Conservation (phyloP, 2,888 invertebrate species). For the Cephus pygmeus region DNA sequence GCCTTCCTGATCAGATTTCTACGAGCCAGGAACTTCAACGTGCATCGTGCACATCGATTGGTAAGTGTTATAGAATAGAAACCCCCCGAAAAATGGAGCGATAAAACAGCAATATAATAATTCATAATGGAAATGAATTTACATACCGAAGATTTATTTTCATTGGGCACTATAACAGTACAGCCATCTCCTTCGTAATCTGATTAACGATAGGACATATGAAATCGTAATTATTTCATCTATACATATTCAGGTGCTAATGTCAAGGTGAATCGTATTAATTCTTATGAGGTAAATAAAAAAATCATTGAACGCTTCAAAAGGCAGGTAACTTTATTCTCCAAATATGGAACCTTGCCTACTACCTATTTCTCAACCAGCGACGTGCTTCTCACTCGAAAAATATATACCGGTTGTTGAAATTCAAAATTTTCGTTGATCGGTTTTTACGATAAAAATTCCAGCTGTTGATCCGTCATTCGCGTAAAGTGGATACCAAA, state of each 20-base stretch:
- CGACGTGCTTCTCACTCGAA: too few relatives aligned
- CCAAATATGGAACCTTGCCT: too few relatives aligned
- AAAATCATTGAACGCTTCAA: too few relatives aligned
- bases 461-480: too few relatives aligned
- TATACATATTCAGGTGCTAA: not conserved
- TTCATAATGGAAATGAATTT: not conserved
- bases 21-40: slow-evolving; percentile 78
- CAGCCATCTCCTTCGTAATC: not conserved
- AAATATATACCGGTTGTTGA: too few relatives aligned
- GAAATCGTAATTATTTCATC: not conserved
- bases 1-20: slow-evolving; percentile 79
- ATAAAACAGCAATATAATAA: not conserved
- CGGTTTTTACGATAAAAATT: too few relatives aligned
- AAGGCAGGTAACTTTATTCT: too few relatives aligned
- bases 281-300: not conserved
- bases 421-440: too few relatives aligned
- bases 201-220: not conserved
- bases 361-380: too few relatives aligned
- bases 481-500: too few relatives aligned
- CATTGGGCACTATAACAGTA: not conserved
- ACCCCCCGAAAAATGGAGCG: not conserved
- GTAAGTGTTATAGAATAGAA: slow-evolving; percentile 67
- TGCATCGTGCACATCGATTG: slow-evolving; percentile 79
- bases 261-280: not conserved
- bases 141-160: not conserved